Conservation (phyloP, 2,113 vertebrate genomes). For the Phylloscopus whistleri region DNA sequence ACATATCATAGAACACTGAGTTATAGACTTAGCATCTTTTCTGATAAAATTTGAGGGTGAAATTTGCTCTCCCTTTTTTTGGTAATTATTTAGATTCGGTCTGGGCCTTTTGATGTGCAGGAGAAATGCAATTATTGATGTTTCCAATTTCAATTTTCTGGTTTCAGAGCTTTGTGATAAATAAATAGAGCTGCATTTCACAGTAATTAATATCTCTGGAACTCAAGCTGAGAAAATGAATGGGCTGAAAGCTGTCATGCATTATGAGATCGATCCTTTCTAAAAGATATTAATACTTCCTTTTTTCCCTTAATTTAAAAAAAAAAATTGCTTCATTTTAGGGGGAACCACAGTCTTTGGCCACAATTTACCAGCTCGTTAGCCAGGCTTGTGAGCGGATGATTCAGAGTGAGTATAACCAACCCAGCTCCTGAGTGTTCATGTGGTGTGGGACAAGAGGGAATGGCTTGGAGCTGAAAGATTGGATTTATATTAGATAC, state of each 20-base stretch:
- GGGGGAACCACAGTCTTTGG: conserved; percentile 90
- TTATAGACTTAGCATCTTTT: background rate
- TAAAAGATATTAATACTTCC: background rate
- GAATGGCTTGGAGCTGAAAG: background rate
- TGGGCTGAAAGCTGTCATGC: background rate
- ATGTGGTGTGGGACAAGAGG: too few relatives aligned
- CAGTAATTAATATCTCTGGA: background rate
- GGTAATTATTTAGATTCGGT: background rate
- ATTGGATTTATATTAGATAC: background rate
- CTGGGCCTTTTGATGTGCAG: background rate
- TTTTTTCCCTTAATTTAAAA: background rate
- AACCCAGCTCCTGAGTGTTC: background rate
- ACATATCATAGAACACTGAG: conserved; percentile 3
- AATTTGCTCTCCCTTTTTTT: background rate
- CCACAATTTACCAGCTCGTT: conserved; percentile 88
- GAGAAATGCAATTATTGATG: conserved; percentile 13
- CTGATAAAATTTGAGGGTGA: background rate
- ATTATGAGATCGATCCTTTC: background rate
- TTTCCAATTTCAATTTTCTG: conserved; percentile 18
- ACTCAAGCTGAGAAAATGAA: background rate
- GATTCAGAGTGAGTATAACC: conserved; percentile 83
- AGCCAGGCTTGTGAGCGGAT: conserved; percentile 90
- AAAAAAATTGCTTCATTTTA: conserved; percentile 50
- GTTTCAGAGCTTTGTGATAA: background rate
- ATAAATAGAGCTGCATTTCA: conserved; percentile 27